A percentile compares a stretch with the other conserved stretches of the same genome.
Conservation (phyloP, 1,140 invertebrate species). For the Piezodorus guildinii region DNA sequence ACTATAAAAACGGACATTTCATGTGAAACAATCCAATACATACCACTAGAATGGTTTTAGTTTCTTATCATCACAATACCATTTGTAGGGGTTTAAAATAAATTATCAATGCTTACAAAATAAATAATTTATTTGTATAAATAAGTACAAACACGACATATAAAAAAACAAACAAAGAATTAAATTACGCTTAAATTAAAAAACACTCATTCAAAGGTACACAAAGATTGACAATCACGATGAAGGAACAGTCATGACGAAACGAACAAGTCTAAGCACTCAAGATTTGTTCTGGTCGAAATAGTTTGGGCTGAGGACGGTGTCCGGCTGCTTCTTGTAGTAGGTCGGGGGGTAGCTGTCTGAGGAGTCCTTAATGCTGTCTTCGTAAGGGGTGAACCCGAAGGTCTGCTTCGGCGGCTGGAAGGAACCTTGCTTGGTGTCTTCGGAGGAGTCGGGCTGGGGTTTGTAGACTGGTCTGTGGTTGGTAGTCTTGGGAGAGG, state of each 20-base stretch:
- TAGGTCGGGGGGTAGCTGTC: not conserved
- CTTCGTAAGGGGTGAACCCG: conserved; percentile 12
- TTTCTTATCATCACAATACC: no score
- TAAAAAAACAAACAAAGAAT: no score
- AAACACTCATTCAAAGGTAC: no score
- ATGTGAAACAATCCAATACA: no score
- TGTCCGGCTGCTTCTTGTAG: conserved; percentile 13
- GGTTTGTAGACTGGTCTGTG: not conserved
- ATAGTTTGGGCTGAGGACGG: conserved; percentile 13
- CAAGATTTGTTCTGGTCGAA: conserved; percentile 4
- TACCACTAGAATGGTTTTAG: no score
- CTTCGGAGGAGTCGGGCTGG: not conserved
- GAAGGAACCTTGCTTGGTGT: conserved; percentile 1
- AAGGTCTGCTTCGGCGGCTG: conserved; percentile 15
- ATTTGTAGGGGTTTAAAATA: no score
- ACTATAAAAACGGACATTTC: no score
- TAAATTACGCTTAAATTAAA: no score
- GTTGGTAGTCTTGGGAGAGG: not conserved
- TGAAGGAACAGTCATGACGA: conserved; percentile 1
- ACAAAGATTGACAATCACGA: not conserved
- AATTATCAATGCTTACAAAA: no score
- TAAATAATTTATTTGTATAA: no score
- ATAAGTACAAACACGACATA: no score
- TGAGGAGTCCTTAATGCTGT: not conserved
- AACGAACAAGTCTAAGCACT: not conserved